Base-by-base conservation (phyloP, 2,888 invertebrate genomes). In the Caenorhabditis macrosperma region DNA sequence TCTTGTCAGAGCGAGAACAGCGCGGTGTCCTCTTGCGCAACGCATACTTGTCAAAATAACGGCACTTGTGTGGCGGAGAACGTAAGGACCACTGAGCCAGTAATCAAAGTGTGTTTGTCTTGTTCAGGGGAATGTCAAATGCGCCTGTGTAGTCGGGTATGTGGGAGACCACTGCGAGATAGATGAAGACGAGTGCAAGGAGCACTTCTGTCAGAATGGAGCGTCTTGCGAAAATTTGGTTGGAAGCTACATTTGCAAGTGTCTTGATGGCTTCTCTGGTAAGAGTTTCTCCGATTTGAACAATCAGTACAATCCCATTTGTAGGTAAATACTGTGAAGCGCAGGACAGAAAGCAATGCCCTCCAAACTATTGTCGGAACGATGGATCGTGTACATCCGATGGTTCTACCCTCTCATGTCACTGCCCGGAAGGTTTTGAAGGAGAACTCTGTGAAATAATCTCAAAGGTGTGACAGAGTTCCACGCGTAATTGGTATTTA, bases 211-310 rank as follows among this genome's bases (percentile, higher is more conserved):
- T 92, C 95, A 96, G 92, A 95, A 97, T 90, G 97, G 96, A 0
- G 98, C 97, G 52, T 97, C 96, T 0, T 99, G 98, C 91, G 95
- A 95, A 86, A 98, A 99, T 91, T 93, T 95, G 69, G 96, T 97
- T 20, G 97, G 97, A 5, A 95, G 95, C 20, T 88, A 82, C 69
- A 77, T 60, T 44, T 90, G 88, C 64, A 50, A 74, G 20, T 89
- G 89, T 54, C 9, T 50, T 12, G 54, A 75, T 17, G 80, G 82
- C 0, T 86, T 76, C 63, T 69, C 66, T 87, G 92, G 92, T 76
- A 74, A 12, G 35, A 20, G 15, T 10, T 12, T 22, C 10, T 20
- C 2, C 6, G 3, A 38, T 38, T 38, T 38, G 3, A 3, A 38
- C 33, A 41, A 41, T 30, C 30, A 33, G 2, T 22, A 4, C 28